Conservation (phyloP, 2,797 vertebrate genomes). For the Pogoniulus pusillus region DNA sequence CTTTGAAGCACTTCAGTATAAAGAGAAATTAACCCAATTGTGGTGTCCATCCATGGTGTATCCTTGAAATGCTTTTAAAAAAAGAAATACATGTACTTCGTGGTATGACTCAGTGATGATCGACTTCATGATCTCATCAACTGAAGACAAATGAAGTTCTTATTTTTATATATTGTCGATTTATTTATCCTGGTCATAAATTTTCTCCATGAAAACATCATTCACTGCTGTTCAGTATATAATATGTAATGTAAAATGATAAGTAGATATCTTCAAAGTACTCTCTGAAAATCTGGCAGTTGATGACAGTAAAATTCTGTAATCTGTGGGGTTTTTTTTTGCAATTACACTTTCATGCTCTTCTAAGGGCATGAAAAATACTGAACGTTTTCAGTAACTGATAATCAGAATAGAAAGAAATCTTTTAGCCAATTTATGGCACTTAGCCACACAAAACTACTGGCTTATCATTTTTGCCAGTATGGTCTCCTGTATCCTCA, state of each 20-base stretch:
- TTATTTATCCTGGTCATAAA: neutral
- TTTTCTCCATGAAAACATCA: neutral
- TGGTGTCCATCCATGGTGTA: neutral
- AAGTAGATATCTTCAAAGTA: neutral
- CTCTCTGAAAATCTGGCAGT: neutral
- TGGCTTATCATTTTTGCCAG: neutral
- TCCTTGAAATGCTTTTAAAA: neutral
- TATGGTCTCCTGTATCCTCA: neutral
- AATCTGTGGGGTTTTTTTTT: neutral
- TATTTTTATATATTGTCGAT: neutral
- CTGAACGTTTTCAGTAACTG: neutral
- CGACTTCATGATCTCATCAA: neutral
- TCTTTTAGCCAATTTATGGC: neutral
- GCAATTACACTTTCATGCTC: neutral
- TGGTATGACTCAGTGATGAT: neutral
- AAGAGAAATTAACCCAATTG: neutral
- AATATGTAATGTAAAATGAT: neutral
- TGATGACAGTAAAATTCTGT: neutral
- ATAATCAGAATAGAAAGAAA: neutral
- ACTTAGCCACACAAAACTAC: neutral
- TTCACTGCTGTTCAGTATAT: constrained; percentile 33
- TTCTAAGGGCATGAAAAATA: neutral
- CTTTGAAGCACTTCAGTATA: neutral
- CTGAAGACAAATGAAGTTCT: neutral
- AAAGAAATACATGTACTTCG: neutral